Conservation (phyloP, 2,888 invertebrate genomes). For the Lepidonotus clava region DNA sequence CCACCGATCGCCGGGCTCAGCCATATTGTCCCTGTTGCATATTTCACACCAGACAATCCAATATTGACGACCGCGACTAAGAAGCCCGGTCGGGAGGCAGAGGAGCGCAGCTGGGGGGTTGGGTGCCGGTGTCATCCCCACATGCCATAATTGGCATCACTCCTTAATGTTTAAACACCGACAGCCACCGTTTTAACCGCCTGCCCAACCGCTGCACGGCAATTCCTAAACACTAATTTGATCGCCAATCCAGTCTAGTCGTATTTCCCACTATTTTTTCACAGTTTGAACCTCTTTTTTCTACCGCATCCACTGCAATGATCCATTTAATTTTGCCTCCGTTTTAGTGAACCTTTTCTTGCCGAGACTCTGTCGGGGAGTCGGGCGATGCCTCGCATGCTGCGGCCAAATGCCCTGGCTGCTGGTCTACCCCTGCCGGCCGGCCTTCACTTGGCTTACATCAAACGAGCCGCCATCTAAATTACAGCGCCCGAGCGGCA, state of each 20-base stretch:
- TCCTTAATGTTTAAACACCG: conserved; percentile 40
- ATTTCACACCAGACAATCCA: conserved; percentile 16
- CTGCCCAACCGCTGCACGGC: background rate
- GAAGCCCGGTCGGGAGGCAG: background rate
- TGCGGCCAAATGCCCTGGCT: no score
- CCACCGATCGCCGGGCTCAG: background rate
- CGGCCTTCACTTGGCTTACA: no score
- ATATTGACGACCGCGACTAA: background rate
- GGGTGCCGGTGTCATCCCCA: background rate
- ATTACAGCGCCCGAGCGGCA: no score
- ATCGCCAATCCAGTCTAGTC: conserved; percentile 23
- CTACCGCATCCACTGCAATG: background rate
- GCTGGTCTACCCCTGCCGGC: no score
- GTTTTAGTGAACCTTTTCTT: background rate
- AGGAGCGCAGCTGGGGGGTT: background rate
- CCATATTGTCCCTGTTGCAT: conserved; percentile 34
- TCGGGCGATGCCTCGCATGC: no score
- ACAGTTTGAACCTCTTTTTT: background rate
- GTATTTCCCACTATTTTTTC: conserved; percentile 1
- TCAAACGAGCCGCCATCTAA: no score
- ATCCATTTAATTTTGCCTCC: background rate
- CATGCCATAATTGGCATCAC: conserved; percentile 7
- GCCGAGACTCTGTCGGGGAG: background rate
- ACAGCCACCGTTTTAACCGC: conserved; percentile 16
- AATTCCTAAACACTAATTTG: conserved; percentile 26